These are phyloP conservation scores for Gobius niger DNA, from an alignment of 2,113 vertebrate genomes.

Conservation along the genomic window DNA sequence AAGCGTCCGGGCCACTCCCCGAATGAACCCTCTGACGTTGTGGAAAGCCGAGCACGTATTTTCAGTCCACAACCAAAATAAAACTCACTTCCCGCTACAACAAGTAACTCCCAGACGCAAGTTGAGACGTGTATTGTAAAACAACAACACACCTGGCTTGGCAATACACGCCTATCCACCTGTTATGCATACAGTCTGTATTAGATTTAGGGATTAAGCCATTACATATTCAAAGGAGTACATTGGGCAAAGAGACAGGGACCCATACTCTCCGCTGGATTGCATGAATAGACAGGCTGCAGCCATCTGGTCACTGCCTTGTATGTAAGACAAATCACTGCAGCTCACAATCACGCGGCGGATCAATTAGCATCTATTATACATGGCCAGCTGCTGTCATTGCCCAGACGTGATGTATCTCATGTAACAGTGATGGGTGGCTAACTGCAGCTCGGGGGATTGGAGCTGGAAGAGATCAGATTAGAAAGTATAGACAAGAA, in stretches of 20 bases:
- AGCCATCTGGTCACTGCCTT: conserved; percentile 66
- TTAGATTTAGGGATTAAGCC: conserved; percentile 24
- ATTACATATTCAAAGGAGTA: conserved; percentile 21
- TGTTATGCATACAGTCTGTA: conserved; percentile 27
- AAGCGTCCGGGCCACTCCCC: conserved; percentile 47
- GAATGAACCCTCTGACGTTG: conserved; percentile 17
- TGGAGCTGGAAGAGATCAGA: conserved; percentile 4
- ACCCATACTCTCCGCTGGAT: conserved; percentile 5
- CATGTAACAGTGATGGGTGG: conserved; percentile 53
- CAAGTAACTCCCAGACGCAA: conserved; percentile 38
- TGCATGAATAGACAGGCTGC: conserved; percentile 45
- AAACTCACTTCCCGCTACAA: conserved; percentile 25
- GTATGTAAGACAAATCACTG: conserved; percentile 59
- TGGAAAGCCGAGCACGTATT: conserved; percentile 4
- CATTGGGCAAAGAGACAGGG: conserved; percentile 12
- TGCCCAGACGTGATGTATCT: conserved; percentile 35
- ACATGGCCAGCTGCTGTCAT: conserved; percentile 32
- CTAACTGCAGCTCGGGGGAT: conserved; percentile 42
- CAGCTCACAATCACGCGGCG: conserved; percentile 38
- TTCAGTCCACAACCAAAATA: conserved; percentile 39
- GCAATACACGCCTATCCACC: conserved; percentile 54
- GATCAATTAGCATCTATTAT: conserved; percentile 69
- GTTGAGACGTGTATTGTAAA: conserved; percentile 38
- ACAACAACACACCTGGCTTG: conserved; percentile 59
- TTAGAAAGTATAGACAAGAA: conserved; percentile 7